Evolutionary conservation across 1,140 invertebrate species (phyloP), one percentile per base, ranked within the genome.

Genomic region (Drosophila kurseongensis): DNA sequence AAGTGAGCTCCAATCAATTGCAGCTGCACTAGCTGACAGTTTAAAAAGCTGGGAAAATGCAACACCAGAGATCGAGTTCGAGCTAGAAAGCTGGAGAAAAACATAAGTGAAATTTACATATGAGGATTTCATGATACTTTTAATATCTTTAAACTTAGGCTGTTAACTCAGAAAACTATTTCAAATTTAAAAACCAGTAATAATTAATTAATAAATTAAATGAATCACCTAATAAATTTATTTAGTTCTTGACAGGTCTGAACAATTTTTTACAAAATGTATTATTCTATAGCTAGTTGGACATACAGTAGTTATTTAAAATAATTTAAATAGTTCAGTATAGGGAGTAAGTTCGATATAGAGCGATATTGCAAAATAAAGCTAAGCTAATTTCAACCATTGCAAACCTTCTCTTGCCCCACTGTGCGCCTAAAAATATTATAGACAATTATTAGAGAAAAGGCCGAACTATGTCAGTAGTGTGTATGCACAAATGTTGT

Each of bases 401-500:
- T 13, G 44, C 7, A 16, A 4, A 12, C 18, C 6, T 23, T 7
- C 10, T 65, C 51, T 66, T 59, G 65, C 14, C 10, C 63, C 82
- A 85, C 62, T 82, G 78, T 85, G 55, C 48, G 45, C 12, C 27
- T 69, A 79, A 41, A 78, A 82, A 83, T 83, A 68, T 71, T 47
- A 38, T 69, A 69, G 57, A 42, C 42, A 62, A 68, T 69, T 71
- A 41, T 48, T 48, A 68, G 61, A 54, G 27, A 48, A 48, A 73
- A 63, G 23, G 40, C 47, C 54, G 59, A 88, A 79, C 55, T 86
- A 86, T 86, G 82, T 86, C 82, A 86, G 78, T 86, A 88, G 82
- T 88, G 82, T 88, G 82, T 88, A 86, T 86, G 82, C 82, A 86
- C 82, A 88, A 75, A 82, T 61, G 47, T 71, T 77, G 36, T 41